Conservation (phyloP, 2,888 invertebrate genomes). For the Globia sparganii region DNA sequence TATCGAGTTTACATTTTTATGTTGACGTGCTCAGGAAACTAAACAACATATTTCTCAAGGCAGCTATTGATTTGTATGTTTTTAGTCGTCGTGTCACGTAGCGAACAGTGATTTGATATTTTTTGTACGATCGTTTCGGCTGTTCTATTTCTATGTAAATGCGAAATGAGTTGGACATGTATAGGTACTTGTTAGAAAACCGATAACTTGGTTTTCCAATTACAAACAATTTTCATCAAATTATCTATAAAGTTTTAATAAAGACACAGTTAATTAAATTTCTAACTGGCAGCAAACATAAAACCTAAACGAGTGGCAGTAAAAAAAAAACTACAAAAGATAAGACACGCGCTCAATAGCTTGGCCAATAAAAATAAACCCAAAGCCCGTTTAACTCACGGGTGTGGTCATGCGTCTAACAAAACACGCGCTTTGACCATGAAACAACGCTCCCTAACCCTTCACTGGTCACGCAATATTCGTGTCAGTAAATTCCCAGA, state of each 20-base stretch:
- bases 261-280: constrained; percentile 25
- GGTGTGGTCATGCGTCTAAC: constrained; percentile 64
- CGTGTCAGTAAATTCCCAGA: constrained; percentile 59
- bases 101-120: constrained; percentile 64
- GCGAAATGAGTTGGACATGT: constrained; percentile 9
- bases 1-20: constrained; percentile 73
- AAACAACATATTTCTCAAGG: constrained; percentile 60
- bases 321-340: constrained; percentile 45
- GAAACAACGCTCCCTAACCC: constrained; percentile 72
- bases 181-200: background rate
- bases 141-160: constrained; percentile 67
- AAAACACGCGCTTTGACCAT: constrained; percentile 68
- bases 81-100: constrained; percentile 63
- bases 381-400: constrained; percentile 31
- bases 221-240: background rate
- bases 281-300: constrained; percentile 29
- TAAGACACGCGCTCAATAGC: constrained; percentile 39
- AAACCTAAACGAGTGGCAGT: constrained; percentile 46
- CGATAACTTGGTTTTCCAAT: background rate
- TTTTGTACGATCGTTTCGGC: constrained; percentile 49
- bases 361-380: constrained; percentile 54
- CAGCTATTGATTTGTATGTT: constrained; percentile 54
- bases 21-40: constrained; percentile 56
- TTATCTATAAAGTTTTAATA: background rate
- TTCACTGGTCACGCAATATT: constrained; percentile 67